Conservation (phyloP, 2,113 vertebrate genomes). For the Brachypteracias leptosomus region DNA sequence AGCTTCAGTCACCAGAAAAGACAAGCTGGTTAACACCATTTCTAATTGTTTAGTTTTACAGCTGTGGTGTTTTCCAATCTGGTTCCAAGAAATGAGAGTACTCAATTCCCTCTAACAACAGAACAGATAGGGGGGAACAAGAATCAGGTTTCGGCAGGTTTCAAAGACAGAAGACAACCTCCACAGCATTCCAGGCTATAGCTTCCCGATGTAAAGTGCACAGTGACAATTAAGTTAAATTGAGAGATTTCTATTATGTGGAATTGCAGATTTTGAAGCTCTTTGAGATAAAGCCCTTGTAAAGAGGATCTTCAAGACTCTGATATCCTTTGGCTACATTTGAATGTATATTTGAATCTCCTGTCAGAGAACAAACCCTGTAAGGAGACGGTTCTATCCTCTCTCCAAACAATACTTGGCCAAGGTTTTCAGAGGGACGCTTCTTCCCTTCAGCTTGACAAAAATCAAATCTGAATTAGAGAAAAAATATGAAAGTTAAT, state of each 20-base stretch:
- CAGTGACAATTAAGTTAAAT: not conserved
- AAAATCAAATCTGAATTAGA: slow-evolving; percentile 90
- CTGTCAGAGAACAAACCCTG: slow-evolving; percentile 81
- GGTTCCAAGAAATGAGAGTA: not conserved
- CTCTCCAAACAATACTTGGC: slow-evolving; percentile 96
- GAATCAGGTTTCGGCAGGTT: not conserved
- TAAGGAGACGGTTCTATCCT: slow-evolving; percentile 97
- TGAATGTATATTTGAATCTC: fast-evolving
- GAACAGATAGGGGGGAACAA: not conserved
- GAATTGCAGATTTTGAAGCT: not conserved
- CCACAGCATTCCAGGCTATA: not conserved
- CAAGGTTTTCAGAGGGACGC: slow-evolving; percentile 96
- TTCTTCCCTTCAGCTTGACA: slow-evolving; percentile 87
- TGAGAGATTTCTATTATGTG: not conserved
- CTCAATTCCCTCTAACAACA: not conserved
- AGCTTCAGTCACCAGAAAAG: not conserved
- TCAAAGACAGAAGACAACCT: not conserved
- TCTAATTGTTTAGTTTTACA: not conserved
- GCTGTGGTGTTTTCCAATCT: not conserved
- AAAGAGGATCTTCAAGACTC: not conserved
- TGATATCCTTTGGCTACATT: not conserved
- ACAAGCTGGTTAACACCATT: not conserved
- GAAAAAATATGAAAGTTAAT: not conserved
- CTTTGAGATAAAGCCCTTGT: not conserved
- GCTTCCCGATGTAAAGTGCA: not conserved